phyloP scores from a whole-genome alignment of 2,113 vertebrate genomes.

The Hiodon tergisus region DNA sequence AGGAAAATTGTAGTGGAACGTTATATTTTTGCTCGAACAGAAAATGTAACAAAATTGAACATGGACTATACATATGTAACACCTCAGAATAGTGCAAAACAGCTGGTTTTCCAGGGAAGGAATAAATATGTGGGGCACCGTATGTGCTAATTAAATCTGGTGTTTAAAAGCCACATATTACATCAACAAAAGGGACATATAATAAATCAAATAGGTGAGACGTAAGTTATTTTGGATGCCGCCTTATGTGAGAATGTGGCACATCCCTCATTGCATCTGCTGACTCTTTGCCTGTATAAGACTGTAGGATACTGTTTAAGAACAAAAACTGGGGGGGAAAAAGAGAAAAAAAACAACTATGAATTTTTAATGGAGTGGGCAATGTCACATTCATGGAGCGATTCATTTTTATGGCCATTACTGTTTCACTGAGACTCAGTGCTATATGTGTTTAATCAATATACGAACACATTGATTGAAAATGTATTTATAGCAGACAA shows the following conservation, averaged over 20 bases:
- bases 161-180: conserved; percentile 54
- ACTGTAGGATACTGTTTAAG: conserved; percentile 55
- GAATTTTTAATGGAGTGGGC: conserved; percentile 43
- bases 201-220: conserved; percentile 63
- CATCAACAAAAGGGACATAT: conserved; percentile 58
- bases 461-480: no score
- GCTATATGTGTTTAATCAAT: no score
- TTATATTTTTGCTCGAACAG: conserved; percentile 72
- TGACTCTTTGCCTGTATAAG: conserved; percentile 46
- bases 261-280: conserved; percentile 64
- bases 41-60: conserved; percentile 35
- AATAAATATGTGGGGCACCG: no score
- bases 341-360: conserved; percentile 25
- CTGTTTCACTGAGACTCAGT: conserved; percentile 60
- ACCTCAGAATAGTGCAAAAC: no score
- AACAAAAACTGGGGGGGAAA: conserved; percentile 42
- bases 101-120: no score
- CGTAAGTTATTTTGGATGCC: conserved; percentile 70
- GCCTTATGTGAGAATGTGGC: conserved; percentile 74
- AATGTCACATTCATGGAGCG: conserved; percentile 41
- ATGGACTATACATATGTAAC: conserved; percentile 31
- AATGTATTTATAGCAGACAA: no score
- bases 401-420: conserved; percentile 65
- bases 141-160: no score
- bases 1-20: conserved; percentile 38